These are phyloP conservation scores for Trachelus troglodyta DNA, from an alignment of 2,888 invertebrate genomes.

Conservation along the genomic window DNA sequence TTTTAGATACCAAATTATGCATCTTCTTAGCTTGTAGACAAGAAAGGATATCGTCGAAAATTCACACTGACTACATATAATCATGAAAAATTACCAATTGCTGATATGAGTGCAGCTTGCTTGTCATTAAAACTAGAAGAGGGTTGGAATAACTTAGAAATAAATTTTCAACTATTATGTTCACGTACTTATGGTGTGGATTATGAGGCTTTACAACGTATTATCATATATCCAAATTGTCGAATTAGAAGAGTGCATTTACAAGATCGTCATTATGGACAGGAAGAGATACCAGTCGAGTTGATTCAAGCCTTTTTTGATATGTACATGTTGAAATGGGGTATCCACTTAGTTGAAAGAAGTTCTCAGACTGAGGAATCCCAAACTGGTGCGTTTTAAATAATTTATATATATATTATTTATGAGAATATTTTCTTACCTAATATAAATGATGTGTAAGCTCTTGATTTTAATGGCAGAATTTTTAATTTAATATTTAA, in stretches of 20 bases:
- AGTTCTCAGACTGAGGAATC: slow-evolving; percentile 21
- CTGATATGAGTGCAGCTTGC: slow-evolving; percentile 7
- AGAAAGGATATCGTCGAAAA: slow-evolving; percentile 18
- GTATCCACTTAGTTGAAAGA: slow-evolving; percentile 22
- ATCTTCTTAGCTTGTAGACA: slow-evolving; percentile 17
- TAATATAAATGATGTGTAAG: background rate
- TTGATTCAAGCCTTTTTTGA: slow-evolving; percentile 22
- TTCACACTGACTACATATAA: slow-evolving; percentile 13
- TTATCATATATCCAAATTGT: slow-evolving; percentile 24
- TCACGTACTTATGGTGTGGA: slow-evolving; percentile 9
- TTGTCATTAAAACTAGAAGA: slow-evolving; percentile 16
- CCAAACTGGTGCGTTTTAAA: slow-evolving; percentile 14
- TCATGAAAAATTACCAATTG: slow-evolving; percentile 8
- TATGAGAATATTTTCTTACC: background rate
- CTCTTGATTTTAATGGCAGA: background rate
- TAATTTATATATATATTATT: background rate
- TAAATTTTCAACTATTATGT: slow-evolving; percentile 19
- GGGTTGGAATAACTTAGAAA: slow-evolving; percentile 22
- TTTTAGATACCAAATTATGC: background rate
- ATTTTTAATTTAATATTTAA: background rate
- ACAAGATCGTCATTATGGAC: slow-evolving; percentile 18
- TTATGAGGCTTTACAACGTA: slow-evolving; percentile 18
- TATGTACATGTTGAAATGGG: slow-evolving; percentile 24
- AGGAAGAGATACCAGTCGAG: slow-evolving; percentile 20
- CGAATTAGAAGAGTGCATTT: slow-evolving; percentile 18